Percentiles rank a stretch among this genome's conserved stretches.
Conservation (phyloP, 2,113 vertebrate genomes). For the Micronycteris hirsuta region DNA sequence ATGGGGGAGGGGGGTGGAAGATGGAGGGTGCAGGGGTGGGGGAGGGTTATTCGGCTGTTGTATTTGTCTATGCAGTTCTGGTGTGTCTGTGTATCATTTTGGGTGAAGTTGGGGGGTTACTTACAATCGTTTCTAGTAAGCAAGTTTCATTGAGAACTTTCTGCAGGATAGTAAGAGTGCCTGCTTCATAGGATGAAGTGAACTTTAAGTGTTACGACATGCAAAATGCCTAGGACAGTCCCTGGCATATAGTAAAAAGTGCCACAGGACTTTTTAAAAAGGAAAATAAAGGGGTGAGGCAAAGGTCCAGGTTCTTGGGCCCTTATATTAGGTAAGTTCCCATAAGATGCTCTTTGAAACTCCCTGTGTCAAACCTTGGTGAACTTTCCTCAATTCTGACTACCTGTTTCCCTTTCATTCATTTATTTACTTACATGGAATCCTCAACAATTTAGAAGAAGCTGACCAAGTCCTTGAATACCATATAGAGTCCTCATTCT, state of each 20-base stretch:
- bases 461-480: not conserved
- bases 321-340: not conserved
- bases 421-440: not conserved
- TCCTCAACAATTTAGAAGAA: not conserved
- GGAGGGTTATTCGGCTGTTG: not conserved
- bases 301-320: not conserved
- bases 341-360: not conserved
- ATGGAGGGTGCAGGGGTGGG: not conserved
- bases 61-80: not conserved
- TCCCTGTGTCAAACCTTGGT: not conserved
- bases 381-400: not conserved
- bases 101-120: not conserved
- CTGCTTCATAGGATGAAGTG: not conserved
- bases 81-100: conserved; percentile 14
- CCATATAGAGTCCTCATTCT: not conserved
- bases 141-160: not conserved
- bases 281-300: not conserved
- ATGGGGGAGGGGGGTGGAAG: not conserved
- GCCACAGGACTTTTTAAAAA: not conserved
- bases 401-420: not conserved
- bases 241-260: not conserved
- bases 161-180: not conserved
- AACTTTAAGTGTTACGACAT: not conserved
- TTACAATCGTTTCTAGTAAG: not conserved
- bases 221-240: not conserved